These are phyloP conservation scores for Lycia hirtaria DNA, from an alignment of 2,888 invertebrate species.

Conservation along the genomic window DNA sequence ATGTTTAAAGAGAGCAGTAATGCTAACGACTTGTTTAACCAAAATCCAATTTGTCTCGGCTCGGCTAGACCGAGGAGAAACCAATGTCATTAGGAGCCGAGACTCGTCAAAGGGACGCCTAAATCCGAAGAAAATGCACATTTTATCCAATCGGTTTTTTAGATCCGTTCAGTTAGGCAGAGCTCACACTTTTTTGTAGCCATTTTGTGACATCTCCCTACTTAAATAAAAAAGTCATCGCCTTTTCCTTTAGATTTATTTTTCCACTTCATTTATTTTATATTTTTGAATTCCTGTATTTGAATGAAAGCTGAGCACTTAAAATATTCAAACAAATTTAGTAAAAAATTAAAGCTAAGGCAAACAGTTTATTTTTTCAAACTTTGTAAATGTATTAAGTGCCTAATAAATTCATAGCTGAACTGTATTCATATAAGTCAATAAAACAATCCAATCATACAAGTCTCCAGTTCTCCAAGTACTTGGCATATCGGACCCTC, in stretches of 20 bases:
- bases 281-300: too few relatives aligned
- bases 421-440: too few relatives aligned
- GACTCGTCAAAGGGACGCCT: slow-evolving; percentile 39
- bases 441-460: background rate
- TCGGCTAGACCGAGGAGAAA: slow-evolving; percentile 42
- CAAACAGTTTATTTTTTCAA: too few relatives aligned
- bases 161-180: slow-evolving; percentile 46
- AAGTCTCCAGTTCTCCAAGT: slow-evolving; percentile 3
- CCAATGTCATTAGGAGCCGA: slow-evolving; percentile 49
- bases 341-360: too few relatives aligned
- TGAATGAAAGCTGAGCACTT: too few relatives aligned
- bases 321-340: too few relatives aligned
- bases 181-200: slow-evolving; percentile 35
- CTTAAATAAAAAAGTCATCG: slow-evolving; percentile 10
- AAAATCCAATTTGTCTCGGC: slow-evolving; percentile 70
- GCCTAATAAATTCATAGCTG: too few relatives aligned
- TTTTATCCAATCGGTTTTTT: slow-evolving; percentile 52
- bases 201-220: slow-evolving; percentile 24
- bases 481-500: slow-evolving; percentile 14
- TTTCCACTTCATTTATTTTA: background rate
- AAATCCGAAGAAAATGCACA: slow-evolving; percentile 45
- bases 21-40: slow-evolving; percentile 72
- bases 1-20: slow-evolving; percentile 41
- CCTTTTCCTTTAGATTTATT: background rate
- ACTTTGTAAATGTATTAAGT: background rate